These are phyloP conservation scores for Shinisaurus crocodilurus DNA, from an alignment of 2,113 vertebrate genomes.

Conservation along the genomic window DNA sequence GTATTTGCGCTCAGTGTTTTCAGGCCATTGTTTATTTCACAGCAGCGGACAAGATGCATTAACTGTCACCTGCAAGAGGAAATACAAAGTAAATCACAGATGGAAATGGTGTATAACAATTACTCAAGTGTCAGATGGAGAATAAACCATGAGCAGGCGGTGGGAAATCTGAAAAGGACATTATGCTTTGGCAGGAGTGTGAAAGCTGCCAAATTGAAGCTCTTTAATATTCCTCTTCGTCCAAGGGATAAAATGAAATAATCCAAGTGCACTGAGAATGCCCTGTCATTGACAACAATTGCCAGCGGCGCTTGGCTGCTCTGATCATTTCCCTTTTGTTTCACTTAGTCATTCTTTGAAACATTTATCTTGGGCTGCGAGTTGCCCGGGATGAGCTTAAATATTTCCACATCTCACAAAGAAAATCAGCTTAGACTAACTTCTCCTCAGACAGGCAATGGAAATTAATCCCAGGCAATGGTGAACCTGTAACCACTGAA, in stretches of 20 bases:
- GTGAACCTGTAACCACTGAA: not conserved
- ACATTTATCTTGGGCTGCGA: constrained; percentile 27
- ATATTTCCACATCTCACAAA: not conserved
- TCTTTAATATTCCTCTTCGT: constrained; percentile 57
- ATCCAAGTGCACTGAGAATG: constrained; percentile 38
- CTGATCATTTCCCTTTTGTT: constrained; percentile 28
- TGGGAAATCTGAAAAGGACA: constrained; percentile 44
- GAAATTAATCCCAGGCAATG: constrained; percentile 26
- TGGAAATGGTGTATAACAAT: constrained; percentile 62
- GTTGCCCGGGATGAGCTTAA: not conserved
- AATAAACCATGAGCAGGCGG: constrained; percentile 7
- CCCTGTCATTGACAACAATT: constrained; percentile 42
- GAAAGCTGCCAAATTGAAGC: constrained; percentile 29
- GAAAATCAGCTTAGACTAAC: constrained; percentile 44
- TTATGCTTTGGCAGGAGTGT: constrained; percentile 45
- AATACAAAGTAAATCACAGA: constrained; percentile 58
- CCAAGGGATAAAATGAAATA: constrained; percentile 51
- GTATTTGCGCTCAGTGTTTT: constrained; percentile 42
- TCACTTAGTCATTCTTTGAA: constrained; percentile 46
- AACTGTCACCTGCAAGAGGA: constrained; percentile 50
- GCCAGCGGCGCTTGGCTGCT: not conserved
- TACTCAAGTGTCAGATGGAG: constrained; percentile 55
- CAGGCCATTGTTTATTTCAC: constrained; percentile 18
- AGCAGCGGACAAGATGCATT: constrained; percentile 54
- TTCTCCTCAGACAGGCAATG: constrained; percentile 11